Evolutionary conservation across 1,140 invertebrate genomes (phyloP), one percentile per base, ranked within the genome.

Genomic region (Aricia agestis): DNA sequence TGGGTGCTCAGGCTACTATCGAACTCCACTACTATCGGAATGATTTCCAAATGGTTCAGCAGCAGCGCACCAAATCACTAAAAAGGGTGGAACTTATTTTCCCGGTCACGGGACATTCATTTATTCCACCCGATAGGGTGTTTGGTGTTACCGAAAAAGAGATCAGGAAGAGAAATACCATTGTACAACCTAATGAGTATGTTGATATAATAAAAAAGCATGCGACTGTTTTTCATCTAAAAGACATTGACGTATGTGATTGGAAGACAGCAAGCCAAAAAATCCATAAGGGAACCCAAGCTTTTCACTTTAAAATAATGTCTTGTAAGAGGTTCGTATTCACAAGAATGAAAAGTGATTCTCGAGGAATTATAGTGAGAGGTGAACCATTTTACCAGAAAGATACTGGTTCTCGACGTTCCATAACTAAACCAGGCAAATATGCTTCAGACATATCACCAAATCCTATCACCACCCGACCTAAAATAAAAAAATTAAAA

Each of bases 1-100:
- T 68, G 78, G 76, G 45, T 82, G 74, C 65, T 75, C 70, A 13
- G 79, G 73, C 15, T 78, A 83, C 78, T 81, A 73, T 70, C 76
- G 74, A 82, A 83, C 72, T 69, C 32, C 45, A 76, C 68, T 36
- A 32, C 82, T 19, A 69, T 82, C 10, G 69, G 72, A 65, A 41
- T 68, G 68, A 63, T 61, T 32, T 59, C 45, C 57, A 74, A 75
- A 41, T 80, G 75, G 77, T 36, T 78, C 7, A 58, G 68, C n/a
- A 32, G 31, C 19, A 18, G 31, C 59, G 52, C 42, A 17, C 66
- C 42, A 19, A 42, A 9, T 13, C 45, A n/a, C n/a, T n/a, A n/a
- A 67, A 67, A 52, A 73, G 61, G 59, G 73, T 74, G 10, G 72
- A 80, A 75, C 42, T 74, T 9, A 70, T 78, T 31, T 81, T 77